phyloP scores from a whole-genome alignment of 2,113 vertebrate genomes.

The Hyperopisus bebe region DNA sequence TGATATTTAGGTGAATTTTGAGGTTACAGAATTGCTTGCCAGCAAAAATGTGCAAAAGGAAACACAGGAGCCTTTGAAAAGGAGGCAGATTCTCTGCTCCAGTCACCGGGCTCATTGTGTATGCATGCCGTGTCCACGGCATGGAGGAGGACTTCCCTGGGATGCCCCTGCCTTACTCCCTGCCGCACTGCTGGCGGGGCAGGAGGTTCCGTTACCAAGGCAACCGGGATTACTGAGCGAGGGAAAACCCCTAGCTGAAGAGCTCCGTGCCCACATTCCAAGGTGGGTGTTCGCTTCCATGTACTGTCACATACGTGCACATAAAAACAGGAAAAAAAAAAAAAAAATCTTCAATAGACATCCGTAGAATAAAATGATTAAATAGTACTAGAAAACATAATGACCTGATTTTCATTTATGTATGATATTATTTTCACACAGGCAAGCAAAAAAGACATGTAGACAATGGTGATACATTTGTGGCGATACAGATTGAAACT shows the following conservation, averaged over 20 bases:
- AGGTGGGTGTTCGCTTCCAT: too few relatives aligned
- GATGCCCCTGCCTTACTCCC: background rate
- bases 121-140: background rate
- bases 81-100: background rate
- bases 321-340: background rate
- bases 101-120: background rate
- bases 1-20: background rate
- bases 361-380: background rate
- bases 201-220: background rate
- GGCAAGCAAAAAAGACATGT: background rate
- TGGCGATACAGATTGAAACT: background rate
- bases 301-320: background rate
- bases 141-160: conserved; percentile 1
- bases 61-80: background rate
- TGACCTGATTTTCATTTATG: background rate
- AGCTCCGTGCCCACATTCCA: background rate
- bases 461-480: background rate
- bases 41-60: background rate
- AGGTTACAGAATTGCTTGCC: background rate
- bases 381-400: background rate
- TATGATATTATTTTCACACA: background rate
- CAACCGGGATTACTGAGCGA: background rate
- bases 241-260: background rate
- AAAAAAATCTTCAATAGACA: background rate
- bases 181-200: background rate